Base-by-base conservation (phyloP, 2,888 invertebrate genomes). In the Dicyrtomina minuta region DNA sequence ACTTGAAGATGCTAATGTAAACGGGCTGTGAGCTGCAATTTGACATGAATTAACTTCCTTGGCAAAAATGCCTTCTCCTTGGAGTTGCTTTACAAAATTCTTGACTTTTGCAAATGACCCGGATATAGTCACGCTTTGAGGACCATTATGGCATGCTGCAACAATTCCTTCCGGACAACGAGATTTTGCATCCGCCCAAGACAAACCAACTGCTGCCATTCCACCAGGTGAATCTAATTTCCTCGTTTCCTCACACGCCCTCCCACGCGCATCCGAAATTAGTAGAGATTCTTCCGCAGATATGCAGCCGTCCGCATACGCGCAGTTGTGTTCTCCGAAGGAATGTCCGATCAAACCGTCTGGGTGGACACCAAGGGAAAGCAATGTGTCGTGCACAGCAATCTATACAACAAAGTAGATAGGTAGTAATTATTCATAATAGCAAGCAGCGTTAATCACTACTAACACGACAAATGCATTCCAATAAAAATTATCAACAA, bases 81-180 rank as follows among this genome's bases (percentile, higher is more conserved):
- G 84, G 56, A 94, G 83, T 79, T 87, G 80, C n/a, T 85, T 86
- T 15, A 91, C 88, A 80, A 93, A 87, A 76, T 86, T 85, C 43
- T 85, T 83, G 2, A 94, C 84, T 0, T 87, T 85, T 1, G 84
- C 86, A 44, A 87, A 86, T 0, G 93, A 92, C 0, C 97, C 98
- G 5, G 96, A 96, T 73, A 98, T 85, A 12, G 97, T 95, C 12
- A 97, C 95, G 78, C 92, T 95, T 81, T 97, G 96, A 72, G 84
- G 86, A 70, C 95, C 89, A 83, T 98, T 98, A 84, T 98, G 95
- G 82, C 98, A 98, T 59, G 96, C 96, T n/a, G 93, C 89, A 78
- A 86, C 87, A 15, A 96, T 85, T 78, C 88, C 92, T 44, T 87
- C 82, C 20, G 95, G 93, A 79, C 92, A 89, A 68, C 88, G 86